These are phyloP conservation scores for Muntiacus reevesi DNA, from an alignment of 2,113 vertebrate species.

Conservation along the genomic window DNA sequence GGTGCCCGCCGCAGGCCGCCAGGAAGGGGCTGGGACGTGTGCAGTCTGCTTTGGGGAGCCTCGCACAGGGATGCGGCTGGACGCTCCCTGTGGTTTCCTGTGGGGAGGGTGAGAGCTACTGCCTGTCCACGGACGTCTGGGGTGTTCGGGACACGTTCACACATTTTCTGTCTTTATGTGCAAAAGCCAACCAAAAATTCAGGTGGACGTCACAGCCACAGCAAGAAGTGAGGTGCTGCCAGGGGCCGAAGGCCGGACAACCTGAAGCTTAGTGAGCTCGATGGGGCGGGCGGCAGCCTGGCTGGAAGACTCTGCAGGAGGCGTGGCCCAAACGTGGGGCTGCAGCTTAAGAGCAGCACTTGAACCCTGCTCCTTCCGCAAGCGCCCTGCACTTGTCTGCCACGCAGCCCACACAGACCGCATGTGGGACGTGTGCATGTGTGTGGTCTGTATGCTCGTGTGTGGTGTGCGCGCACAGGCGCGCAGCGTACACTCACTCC, in stretches of 20 bases:
- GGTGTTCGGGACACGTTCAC: accelerated
- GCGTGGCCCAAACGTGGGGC: accelerated
- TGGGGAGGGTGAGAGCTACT: neutral
- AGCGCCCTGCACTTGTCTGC: neutral
- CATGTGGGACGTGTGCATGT: neutral
- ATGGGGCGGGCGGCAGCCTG: neutral
- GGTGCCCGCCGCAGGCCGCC: accelerated
- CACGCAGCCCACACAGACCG: neutral
- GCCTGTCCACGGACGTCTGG: accelerated
- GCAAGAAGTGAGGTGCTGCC: neutral
- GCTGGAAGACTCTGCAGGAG: neutral
- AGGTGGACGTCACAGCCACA: neutral
- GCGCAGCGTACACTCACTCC: neutral
- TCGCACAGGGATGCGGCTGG: accelerated
- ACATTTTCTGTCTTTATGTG: neutral
- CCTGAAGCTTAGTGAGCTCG: neutral
- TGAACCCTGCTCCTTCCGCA: neutral
- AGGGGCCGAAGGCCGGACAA: accelerated
- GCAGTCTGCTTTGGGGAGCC: neutral
- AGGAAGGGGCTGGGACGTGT: neutral
- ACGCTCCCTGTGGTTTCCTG: neutral
- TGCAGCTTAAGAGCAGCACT: neutral
- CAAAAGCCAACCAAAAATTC: neutral
- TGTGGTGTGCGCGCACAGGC: neutral
- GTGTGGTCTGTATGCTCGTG: accelerated